Conservation (phyloP, 2,888 invertebrate genomes). For the Terebella lapidaria region DNA sequence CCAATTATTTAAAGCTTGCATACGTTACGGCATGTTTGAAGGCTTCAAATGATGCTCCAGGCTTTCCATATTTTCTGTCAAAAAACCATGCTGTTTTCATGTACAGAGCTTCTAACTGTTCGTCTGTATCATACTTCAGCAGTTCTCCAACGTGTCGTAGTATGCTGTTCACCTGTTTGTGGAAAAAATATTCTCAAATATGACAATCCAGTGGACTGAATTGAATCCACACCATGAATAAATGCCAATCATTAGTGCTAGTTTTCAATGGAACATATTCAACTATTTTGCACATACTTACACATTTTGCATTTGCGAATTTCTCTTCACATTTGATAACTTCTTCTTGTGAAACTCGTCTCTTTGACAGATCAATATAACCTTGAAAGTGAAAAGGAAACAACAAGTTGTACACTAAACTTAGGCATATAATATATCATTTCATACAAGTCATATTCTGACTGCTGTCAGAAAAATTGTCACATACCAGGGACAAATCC, state of each 20-base stretch:
- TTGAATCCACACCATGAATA: too few species aligned
- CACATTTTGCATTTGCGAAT: conserved; percentile 96
- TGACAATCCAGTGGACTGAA: not conserved
- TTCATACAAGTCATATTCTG: too few species aligned
- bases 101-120: conserved; percentile 90
- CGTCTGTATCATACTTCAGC: conserved; percentile 81
- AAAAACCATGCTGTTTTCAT: conserved; percentile 96
- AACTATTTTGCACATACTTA: too few species aligned
- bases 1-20: too few species aligned
- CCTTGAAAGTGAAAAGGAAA: conserved; percentile 58
- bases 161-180: conserved; percentile 73
- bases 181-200: not conserved
- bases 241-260: too few species aligned
- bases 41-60: conserved; percentile 93
- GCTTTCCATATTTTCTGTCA: conserved; percentile 92
- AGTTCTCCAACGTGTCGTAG: conserved; percentile 94
- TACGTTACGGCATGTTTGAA: conserved; percentile 97
- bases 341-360: conserved; percentile 96
- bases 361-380: conserved; percentile 98
- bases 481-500: too few species aligned
- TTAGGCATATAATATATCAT: too few species aligned
- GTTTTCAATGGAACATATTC: too few species aligned
- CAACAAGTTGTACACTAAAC: not conserved
- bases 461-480: too few species aligned
- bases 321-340: conserved; percentile 97